Base-by-base conservation (phyloP, 2,797 vertebrate species). In the Ctenochaetus hawaiiensis region DNA sequence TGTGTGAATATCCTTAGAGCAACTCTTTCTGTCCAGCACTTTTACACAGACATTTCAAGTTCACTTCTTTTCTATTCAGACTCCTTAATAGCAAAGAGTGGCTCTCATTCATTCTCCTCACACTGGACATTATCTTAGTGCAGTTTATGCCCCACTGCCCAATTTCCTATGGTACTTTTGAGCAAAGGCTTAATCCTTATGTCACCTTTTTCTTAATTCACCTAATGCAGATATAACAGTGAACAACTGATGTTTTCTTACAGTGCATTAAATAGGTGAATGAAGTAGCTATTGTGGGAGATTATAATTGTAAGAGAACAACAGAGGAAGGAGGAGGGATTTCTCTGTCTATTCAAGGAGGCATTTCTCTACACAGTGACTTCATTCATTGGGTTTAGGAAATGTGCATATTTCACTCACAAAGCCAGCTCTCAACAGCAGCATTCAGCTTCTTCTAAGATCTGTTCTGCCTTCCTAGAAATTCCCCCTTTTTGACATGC, bases 351-450 rank as follows among this genome's bases (percentile, higher is more conserved):
- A 44, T 53, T 75, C 63, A 88, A 61, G 72, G 65, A 78, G 63
- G 60, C 74, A 53, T 87, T 84, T 80, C 75, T 64, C 78, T 3
- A 72, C 77, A 92, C 90, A 91, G 66, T 78, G 81, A 66, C 85
- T 90, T 76, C 82, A 91, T 93, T 94, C 88, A 92, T 78, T 39
- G 45, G 22, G 56, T 83, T 74, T 66, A 52, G 77, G 87, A 88
- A 85, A 90, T 86, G 83, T 82, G 89, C 83, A 89, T 87, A 89
- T 84, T 90, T 91, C 62, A 67, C 59, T 66, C 72, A 93, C 89
- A 93, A 92, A 91, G 83, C 41, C 79, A 47, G 61, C 87, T 83
- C 78, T 91, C 77, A 87, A 18, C 44, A 54, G 73, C 23, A 68
- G 79, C 73, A 67, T 59, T 86, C 68, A 66, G 68, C 83, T 73